These are phyloP conservation scores for Sialis lutaria DNA, from an alignment of 2,888 invertebrate species.

Conservation along the genomic window DNA sequence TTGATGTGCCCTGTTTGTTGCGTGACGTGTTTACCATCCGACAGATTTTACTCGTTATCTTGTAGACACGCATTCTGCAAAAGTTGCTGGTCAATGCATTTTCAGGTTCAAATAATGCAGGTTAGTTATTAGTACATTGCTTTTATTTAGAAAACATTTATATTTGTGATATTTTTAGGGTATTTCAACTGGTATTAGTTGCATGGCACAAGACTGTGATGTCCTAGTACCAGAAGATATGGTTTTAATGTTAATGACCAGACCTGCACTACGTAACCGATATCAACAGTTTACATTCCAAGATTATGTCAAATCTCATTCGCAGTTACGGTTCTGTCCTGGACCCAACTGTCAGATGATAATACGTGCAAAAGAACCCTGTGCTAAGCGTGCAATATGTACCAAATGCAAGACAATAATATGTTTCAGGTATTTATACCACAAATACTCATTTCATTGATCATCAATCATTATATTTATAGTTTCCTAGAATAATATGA, in stretches of 20 bases:
- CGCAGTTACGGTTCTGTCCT: slow-evolving; percentile 82
- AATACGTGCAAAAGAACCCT: slow-evolving; percentile 64
- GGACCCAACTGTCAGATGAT: slow-evolving; percentile 90
- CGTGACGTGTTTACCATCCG: slow-evolving; percentile 35
- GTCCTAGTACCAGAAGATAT: slow-evolving; percentile 94
- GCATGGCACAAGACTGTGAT: slow-evolving; percentile 92
- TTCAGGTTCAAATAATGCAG: slow-evolving; percentile 91
- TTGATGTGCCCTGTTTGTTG: slow-evolving; percentile 66
- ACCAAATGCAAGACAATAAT: slow-evolving; percentile 75
- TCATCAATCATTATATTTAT: neutral
- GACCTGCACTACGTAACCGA: slow-evolving; percentile 70
- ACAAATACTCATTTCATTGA: neutral
- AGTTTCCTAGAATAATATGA: neutral
- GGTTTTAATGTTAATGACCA: slow-evolving; percentile 68
- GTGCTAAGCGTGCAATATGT: slow-evolving; percentile 78
- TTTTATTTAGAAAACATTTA: neutral
- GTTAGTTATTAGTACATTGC: slow-evolving; percentile 42
- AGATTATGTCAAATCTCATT: slow-evolving; percentile 90
- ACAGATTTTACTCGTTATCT: slow-evolving; percentile 61
- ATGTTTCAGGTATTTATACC: slow-evolving; percentile 44
- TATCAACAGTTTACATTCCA: slow-evolving; percentile 93
- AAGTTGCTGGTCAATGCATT: slow-evolving; percentile 92
- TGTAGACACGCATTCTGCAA: slow-evolving; percentile 91
- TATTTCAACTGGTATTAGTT: slow-evolving; percentile 73
- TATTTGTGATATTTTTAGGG: slow-evolving; percentile 25